A percentile compares a stretch with the other conserved stretches of the same genome.
These are phyloP conservation scores for Drosophila takahashii DNA, from an alignment of 1,140 invertebrate genomes.

Conservation along the genomic window DNA sequence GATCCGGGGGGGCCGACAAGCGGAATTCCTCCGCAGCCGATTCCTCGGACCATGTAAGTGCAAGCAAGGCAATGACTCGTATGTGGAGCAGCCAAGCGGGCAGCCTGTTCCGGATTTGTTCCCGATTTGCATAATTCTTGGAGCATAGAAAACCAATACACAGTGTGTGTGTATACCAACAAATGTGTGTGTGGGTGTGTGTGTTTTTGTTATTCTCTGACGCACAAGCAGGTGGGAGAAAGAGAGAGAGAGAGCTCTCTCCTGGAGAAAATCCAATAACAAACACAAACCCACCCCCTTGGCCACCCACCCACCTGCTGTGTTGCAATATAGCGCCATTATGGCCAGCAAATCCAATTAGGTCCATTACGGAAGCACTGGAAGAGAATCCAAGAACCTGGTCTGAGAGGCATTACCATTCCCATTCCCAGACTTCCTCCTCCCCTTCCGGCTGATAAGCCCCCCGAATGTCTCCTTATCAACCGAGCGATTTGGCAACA, in stretches of 20 bases:
- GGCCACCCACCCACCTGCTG: constrained; percentile 10
- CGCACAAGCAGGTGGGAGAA: constrained; percentile 73
- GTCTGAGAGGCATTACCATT: constrained; percentile 1
- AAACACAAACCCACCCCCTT: constrained; percentile 28
- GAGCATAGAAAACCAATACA: constrained; percentile 34
- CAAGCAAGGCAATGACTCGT: constrained; percentile 32
- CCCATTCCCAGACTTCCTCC: constrained; percentile 23
- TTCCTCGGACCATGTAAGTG: constrained; percentile 84
- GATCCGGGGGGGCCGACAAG: constrained; percentile 43
- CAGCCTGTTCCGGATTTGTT: constrained; percentile 20
- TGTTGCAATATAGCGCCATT: constrained; percentile 54
- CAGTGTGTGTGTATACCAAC: constrained; percentile 62
- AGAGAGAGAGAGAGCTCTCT: constrained; percentile 17
- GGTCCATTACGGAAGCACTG: constrained; percentile 54
- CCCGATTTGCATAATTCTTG: constrained; percentile 65
- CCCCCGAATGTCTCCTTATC: constrained; percentile 49
- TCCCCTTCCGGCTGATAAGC: constrained; percentile 39
- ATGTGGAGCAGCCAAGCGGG: constrained; percentile 33
- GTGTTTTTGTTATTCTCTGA: constrained; percentile 80
- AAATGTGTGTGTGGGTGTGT: constrained; percentile 48
- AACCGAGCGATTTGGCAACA: constrained; percentile 47
- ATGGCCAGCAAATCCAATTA: constrained; percentile 73
- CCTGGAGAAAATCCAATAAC: constrained; percentile 72
- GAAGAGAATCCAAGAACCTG: constrained; percentile 11
- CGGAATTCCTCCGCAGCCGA: constrained; percentile 77